phyloP scores from a whole-genome alignment of 2,888 invertebrate species.

The Chloromyia formosa region DNA sequence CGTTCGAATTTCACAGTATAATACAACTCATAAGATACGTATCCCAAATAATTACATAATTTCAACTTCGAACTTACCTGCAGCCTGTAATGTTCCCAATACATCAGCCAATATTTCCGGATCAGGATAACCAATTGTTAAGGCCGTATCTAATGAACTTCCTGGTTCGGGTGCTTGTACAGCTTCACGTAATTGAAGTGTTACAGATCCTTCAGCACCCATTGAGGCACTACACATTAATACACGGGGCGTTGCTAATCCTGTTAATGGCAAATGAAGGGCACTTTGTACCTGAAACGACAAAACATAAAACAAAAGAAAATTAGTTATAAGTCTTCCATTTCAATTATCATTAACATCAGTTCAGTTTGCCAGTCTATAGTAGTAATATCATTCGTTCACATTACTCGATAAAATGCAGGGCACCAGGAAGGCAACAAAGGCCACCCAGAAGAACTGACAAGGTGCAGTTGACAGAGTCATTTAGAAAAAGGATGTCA shows the following conservation, averaged over 20 bases:
- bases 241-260: slow-evolving; percentile 57
- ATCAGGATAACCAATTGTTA: slow-evolving; percentile 79
- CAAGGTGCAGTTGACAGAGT: slow-evolving; percentile 5
- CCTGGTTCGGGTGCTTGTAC: slow-evolving; percentile 56
- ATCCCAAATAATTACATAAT: neutral
- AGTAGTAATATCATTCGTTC: too few relatives aligned
- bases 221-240: slow-evolving; percentile 64
- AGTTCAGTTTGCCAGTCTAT: too few relatives aligned
- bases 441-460: neutral
- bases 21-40: too few relatives aligned
- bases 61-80: slow-evolving; percentile 64
- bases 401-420: too few relatives aligned
- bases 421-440: neutral
- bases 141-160: slow-evolving; percentile 67
- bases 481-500: slow-evolving; percentile 15
- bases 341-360: neutral
- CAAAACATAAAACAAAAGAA: slow-evolving; percentile 44
- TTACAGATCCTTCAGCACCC: slow-evolving; percentile 63
- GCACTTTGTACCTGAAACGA: slow-evolving; percentile 61
- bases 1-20: too few relatives aligned
- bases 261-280: slow-evolving; percentile 62
- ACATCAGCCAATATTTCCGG: slow-evolving; percentile 78
- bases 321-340: neutral
- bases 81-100: slow-evolving; percentile 71
- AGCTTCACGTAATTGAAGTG: slow-evolving; percentile 63